Evolutionary conservation across 1,140 invertebrate genomes (phyloP).

Genomic region (Ostrea denselamellosa): DNA sequence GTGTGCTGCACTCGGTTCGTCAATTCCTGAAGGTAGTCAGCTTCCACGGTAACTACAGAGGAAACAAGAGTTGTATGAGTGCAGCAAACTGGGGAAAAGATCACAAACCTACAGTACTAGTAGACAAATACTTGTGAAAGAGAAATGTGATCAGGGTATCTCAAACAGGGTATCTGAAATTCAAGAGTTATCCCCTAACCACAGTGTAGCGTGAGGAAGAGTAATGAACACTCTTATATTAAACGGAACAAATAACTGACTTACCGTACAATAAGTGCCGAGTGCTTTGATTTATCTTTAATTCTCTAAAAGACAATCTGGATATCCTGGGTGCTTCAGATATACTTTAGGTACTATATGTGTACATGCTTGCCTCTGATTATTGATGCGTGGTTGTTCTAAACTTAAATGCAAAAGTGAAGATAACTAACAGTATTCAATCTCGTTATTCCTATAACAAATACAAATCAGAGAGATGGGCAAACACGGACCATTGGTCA

Average conservation of each 20-base stretch:
- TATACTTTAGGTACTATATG: background rate
- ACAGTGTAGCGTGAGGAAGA: background rate
- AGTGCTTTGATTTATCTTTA: background rate
- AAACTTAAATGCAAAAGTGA: conserved; percentile 18
- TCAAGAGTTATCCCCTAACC: background rate
- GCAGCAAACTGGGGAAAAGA: background rate
- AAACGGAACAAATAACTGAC: background rate
- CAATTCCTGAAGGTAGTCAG: too few relatives aligned
- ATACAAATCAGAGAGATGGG: too few relatives aligned
- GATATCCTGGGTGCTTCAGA: background rate
- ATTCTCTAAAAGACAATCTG: background rate
- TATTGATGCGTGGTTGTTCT: background rate
- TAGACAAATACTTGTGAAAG: background rate
- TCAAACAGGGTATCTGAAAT: background rate
- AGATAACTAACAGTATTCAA: too few relatives aligned
- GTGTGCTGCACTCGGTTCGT: too few relatives aligned
- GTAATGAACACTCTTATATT: background rate
- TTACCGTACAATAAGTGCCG: background rate
- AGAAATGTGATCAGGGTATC: background rate
- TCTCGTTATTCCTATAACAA: too few relatives aligned
- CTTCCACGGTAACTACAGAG: background rate
- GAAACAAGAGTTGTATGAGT: background rate
- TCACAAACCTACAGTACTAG: background rate
- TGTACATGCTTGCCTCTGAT: background rate
- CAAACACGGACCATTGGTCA: too few relatives aligned